A percentile compares a stretch with the other conserved stretches of the same genome.
These are phyloP conservation scores for Elephantulus edwardii DNA, from an alignment of 2,113 vertebrate species.

Conservation along the genomic window DNA sequence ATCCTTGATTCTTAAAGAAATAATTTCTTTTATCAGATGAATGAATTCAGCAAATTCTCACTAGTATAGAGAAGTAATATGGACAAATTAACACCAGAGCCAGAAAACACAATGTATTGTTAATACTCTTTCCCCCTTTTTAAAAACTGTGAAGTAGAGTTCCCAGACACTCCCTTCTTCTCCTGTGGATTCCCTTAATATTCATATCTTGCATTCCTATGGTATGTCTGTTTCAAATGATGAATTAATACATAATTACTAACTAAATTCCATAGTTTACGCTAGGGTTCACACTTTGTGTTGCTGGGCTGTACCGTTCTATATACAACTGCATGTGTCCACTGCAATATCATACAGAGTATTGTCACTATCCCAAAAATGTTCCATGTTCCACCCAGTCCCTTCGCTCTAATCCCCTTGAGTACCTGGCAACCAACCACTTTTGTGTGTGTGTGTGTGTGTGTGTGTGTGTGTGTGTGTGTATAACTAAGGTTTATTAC, in stretches of 20 bases:
- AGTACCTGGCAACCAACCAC: no score
- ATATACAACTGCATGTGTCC: not conserved
- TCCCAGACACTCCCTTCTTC: not conserved
- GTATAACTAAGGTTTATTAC: no score
- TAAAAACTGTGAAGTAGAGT: not conserved
- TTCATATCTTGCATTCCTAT: not conserved
- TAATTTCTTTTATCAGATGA: slow-evolving; percentile 26
- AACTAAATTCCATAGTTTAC: not conserved
- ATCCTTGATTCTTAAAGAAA: not conserved
- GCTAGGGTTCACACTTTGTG: not conserved
- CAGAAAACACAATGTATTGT: not conserved
- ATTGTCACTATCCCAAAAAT: not conserved
- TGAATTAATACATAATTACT: not conserved
- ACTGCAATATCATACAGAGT: not conserved
- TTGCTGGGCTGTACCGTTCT: not conserved
- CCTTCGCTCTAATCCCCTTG: no score
- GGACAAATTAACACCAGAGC: slow-evolving; percentile 6
- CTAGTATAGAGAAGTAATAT: not conserved
- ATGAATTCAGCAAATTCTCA: not conserved
- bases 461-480: no score
- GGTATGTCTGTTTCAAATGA: not conserved
- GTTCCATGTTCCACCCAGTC: no score
- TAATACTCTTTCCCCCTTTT: not conserved
- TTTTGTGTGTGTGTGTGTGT: no score
- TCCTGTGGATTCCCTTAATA: not conserved